Base-by-base conservation (phyloP, 2,113 vertebrate genomes). In the Burhinus oedicnemus region DNA sequence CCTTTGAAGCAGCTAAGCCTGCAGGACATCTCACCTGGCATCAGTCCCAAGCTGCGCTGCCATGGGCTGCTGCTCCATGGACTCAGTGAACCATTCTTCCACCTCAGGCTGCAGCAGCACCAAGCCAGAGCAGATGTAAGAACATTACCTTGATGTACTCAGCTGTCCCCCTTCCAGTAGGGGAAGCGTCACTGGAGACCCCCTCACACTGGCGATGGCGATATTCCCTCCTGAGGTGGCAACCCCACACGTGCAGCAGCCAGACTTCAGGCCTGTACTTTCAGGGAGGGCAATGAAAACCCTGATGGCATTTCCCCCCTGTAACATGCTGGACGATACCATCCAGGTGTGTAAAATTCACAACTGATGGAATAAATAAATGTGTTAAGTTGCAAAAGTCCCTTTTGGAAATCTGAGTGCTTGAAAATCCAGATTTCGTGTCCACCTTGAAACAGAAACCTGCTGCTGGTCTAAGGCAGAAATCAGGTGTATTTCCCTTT, bases 171-270 rank as follows among this genome's bases (percentile, higher is more conserved):
- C 11, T 86, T 66, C 27, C 32, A 51, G 11, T 3, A 22, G 12
- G 5, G 30, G 15, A 74, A 68, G 27, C 6, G 5, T 54, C 66
- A 18, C 55, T 36, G 44, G 19, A 68, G 42, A 52, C 11, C 7
- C 5, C 8, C 13, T 79, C 36, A 45, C 14, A 10, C 8, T 15
- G 21, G 22, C 1, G 5, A 21, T 38, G n/a, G 25, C 0, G 2
- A 22, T 38, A 38, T 19, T 83, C 18, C 42, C 57, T 74, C 36
- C 6, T 38, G 55, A 65, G 29, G 42, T 42, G 38, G 22, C 21
- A 70, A 15, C 8, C 6, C 25, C 7, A 15, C 8, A 6, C 2
- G 5, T 10, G 65, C 47, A 79, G 27, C 49, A 47, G 15, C 60
- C 83, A 68, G 40, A 40, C 23, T 13, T 81, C 27, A 13, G 26